Conservation (phyloP, 2,888 invertebrate genomes). For the Caenorhabditis auriculariae region DNA sequence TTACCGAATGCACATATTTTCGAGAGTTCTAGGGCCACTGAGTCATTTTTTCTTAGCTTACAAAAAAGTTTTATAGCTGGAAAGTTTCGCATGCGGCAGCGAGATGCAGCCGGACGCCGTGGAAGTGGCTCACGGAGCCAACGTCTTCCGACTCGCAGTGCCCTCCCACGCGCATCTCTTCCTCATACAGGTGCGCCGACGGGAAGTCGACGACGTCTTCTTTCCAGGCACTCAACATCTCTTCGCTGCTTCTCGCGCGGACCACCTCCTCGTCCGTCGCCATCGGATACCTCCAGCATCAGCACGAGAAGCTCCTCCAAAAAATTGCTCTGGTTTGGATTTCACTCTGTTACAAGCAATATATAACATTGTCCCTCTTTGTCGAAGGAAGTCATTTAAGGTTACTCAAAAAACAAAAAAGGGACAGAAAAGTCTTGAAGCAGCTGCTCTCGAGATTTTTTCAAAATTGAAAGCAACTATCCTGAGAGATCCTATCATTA, state of each 20-base stretch:
- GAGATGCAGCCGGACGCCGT: constrained; percentile 17
- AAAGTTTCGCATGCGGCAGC: constrained; percentile 18
- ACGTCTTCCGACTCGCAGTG: constrained; percentile 22
- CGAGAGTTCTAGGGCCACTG: not conserved
- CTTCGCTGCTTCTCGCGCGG: constrained; percentile 36
- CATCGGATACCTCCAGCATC: constrained; percentile 28
- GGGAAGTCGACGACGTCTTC: not conserved
- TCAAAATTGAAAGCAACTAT: too few species aligned
- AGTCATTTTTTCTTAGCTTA: not conserved
- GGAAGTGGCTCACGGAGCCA: constrained; percentile 25
- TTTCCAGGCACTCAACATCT: constrained; percentile 28
- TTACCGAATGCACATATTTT: not conserved
- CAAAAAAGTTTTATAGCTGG: constrained; percentile 19
- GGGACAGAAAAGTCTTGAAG: too few species aligned
- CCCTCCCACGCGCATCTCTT: constrained; percentile 25
- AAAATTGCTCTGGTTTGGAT: constrained; percentile 26
- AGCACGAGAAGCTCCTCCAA: constrained; percentile 36
- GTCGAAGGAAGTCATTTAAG: too few species aligned
- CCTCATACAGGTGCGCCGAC: constrained; percentile 14
- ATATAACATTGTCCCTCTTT: too few species aligned
- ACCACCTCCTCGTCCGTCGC: constrained; percentile 34
- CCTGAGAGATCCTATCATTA: too few species aligned
- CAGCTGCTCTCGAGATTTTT: too few species aligned
- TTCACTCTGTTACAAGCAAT: too few species aligned
- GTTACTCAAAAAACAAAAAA: too few species aligned